Conservation (phyloP, 2,113 vertebrate genomes). For the Cariama cristata region DNA sequence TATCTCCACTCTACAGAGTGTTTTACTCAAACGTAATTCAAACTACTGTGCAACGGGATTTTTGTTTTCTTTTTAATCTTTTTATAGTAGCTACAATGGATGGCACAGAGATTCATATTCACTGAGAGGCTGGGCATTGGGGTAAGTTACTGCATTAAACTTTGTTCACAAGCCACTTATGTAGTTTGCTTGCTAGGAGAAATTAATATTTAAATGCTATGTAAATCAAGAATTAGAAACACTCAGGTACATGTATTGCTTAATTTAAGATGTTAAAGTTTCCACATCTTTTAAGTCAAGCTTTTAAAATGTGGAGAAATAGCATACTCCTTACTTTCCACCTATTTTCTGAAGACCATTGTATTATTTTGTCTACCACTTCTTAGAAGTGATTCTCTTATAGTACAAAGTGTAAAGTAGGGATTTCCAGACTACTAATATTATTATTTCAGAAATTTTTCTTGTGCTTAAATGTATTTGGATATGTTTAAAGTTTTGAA, state of each 20-base stretch:
- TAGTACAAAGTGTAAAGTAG: not conserved
- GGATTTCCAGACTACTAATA: not conserved
- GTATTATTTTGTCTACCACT: not conserved
- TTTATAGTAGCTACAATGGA: constrained; percentile 87
- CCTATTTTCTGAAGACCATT: not conserved
- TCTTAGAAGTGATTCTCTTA: not conserved
- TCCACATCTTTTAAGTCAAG: not conserved
- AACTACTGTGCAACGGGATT: not conserved
- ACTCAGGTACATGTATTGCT: not conserved
- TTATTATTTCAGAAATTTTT: not conserved
- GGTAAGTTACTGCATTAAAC: constrained; percentile 77
- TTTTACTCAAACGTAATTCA: not conserved
- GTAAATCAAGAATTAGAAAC: not conserved
- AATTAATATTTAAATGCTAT: not conserved
- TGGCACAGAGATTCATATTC: constrained; percentile 94
- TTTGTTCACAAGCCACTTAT: not conserved
- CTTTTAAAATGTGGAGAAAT: not conserved
- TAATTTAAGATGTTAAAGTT: not conserved
- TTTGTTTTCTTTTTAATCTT: constrained; percentile 27
- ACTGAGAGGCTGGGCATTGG: constrained; percentile 88
- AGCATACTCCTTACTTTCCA: not conserved
- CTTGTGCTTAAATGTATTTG: not conserved
- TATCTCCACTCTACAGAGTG: not conserved
- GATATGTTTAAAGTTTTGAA: not conserved
- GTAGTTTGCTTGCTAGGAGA: not conserved